Conservation (phyloP, 1,140 invertebrate species). For the Steinernema khuongi region DNA sequence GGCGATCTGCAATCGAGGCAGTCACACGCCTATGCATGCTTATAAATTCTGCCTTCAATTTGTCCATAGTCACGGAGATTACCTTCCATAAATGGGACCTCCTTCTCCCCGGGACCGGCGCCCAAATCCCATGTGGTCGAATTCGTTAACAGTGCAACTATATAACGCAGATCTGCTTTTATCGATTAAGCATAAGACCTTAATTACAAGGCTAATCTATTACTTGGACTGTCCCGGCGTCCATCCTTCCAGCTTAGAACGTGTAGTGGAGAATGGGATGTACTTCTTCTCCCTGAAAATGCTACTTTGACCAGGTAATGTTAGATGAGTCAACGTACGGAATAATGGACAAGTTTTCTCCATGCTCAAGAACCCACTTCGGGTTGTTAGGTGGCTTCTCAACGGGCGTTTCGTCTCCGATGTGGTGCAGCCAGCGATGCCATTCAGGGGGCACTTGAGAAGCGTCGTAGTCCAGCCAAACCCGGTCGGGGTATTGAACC, state of each 20-base stretch:
- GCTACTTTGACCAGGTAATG: background rate
- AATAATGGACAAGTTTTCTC: conserved; percentile 43
- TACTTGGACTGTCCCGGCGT: conserved; percentile 39
- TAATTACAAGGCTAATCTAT: too few species aligned
- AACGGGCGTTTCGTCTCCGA: conserved; percentile 49
- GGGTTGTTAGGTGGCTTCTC: conserved; percentile 37
- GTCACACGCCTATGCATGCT: too few species aligned
- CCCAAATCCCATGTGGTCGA: too few species aligned
- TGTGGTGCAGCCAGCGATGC: conserved; percentile 55
- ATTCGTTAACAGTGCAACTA: too few species aligned
- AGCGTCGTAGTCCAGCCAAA: conserved; percentile 81
- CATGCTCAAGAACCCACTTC: conserved; percentile 49
- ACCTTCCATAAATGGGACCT: too few species aligned
- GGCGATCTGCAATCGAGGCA: too few species aligned
- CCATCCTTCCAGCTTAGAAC: conserved; percentile 56
- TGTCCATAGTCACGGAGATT: too few species aligned
- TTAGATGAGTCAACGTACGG: conserved; percentile 22
- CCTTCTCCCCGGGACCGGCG: too few species aligned
- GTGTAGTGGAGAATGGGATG: conserved; percentile 56
- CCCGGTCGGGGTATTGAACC: conserved; percentile 76
- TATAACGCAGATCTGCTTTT: too few species aligned
- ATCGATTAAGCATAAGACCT: too few species aligned
- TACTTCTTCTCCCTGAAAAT: conserved; percentile 52
- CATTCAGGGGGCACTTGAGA: conserved; percentile 86
- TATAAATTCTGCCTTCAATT: too few species aligned